Evolutionary conservation across 1,140 invertebrate species (phyloP), one percentile per base, ranked within the genome.

Genomic region (Bacillus rossius): DNA sequence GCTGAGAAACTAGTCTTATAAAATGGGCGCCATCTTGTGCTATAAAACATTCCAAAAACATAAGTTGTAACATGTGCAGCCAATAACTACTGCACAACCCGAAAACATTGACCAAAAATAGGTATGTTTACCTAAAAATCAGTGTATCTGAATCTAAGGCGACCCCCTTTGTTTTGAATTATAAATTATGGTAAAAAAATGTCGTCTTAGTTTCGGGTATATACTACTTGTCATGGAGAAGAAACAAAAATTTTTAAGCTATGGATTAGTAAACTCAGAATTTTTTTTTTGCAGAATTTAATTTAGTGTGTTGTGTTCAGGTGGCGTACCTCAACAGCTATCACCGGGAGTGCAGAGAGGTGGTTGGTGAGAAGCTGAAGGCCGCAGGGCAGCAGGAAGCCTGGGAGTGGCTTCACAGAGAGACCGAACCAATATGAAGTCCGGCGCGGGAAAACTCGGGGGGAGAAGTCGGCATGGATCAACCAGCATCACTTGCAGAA

Each of bases 311-410:
- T 0, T 23, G 25, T 10, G 2, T 3, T 13, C 75, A 87, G 84
- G 80, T 90, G 22, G 70, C 79, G 22, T 85, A 87, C 74, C 65
- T 96, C 34, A 91, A 96, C 69, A 72, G 77, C 16, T 96, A 94
- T 69, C 92, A 96, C 72, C 69, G 76, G 4, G 73, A 79, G 59
- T 89, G 89, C 52, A 76, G 85, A 40, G 77, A 86, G 3, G 79
- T 84, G 14, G 74, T 95, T 2, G 88, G 87, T 0, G 81, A 86
- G 1, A 75, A 88, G 52, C 74, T 95, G 22, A 71, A 83, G 59
- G 65, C 79, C 48, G 78, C 83, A 60, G 80, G 81, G 0, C 78
- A 86, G 56, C 65, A 68, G 1, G 80, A 84, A 41, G 91, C 84
- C 13, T 79, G 84, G 57, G 70, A 83, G 8, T 95, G 91, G 91